These are phyloP conservation scores for Campoplex nolae DNA, from an alignment of 2,888 invertebrate species.

Conservation along the genomic window DNA sequence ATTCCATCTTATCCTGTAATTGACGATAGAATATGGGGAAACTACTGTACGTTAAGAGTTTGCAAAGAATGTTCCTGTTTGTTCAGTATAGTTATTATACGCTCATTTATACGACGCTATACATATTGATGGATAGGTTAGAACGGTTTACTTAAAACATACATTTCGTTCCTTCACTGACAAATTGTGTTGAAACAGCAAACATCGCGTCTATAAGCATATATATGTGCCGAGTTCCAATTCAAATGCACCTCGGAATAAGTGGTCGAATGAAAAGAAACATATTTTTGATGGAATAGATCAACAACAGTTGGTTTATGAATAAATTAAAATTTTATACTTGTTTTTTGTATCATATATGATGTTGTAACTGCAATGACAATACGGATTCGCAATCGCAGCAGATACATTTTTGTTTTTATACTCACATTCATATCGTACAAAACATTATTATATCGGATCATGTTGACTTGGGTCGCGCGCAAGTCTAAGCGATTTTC, in stretches of 20 bases:
- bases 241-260: constrained; percentile 1
- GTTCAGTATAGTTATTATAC: constrained; percentile 6
- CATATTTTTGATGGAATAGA: neutral
- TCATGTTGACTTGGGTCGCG: neutral
- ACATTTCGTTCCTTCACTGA: constrained; percentile 9
- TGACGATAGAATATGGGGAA: constrained; percentile 1
- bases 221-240: neutral
- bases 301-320: neutral
- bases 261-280: neutral
- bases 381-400: neutral
- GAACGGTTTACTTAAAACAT: constrained; percentile 29
- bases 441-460: neutral
- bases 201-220: constrained; percentile 4
- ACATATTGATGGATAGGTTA: neutral
- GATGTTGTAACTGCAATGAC: neutral
- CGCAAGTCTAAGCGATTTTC: neutral
- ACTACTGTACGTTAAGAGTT: constrained; percentile 18
- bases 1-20: constrained; percentile 26
- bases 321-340: neutral
- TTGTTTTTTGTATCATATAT: neutral
- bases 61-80: constrained; percentile 29
- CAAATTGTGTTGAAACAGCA: constrained; percentile 24
- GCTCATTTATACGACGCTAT: neutral
- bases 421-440: neutral
- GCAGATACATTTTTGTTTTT: neutral